Base-by-base conservation (phyloP, 2,888 invertebrate genomes). In the Hirudinaria manillensis region DNA sequence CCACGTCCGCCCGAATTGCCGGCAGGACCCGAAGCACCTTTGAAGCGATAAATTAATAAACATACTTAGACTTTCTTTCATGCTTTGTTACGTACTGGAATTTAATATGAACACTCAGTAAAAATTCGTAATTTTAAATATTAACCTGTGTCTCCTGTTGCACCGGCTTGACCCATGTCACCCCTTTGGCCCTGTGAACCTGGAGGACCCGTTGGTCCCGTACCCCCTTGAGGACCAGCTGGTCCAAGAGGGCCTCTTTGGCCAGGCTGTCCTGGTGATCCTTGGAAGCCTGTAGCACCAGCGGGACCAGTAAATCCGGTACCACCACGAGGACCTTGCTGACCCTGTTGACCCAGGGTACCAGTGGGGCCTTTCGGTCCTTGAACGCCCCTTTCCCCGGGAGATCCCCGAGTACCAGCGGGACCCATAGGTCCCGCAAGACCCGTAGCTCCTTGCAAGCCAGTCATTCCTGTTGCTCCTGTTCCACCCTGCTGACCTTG, bases 321-420 rank as follows among this genome's bases (percentile, higher is more conserved):
- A 10, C 78, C 55, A 45, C 80, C 81, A 67, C 77, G 72, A 24
- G 71, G 81, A 38, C 93, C 93, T 13, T 89, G 89, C 24, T 75
- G 75, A 6, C 80, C 80, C n/a, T 74, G 78, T 66, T 80, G 79
- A 55, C 77, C 77, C 2, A 72, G 82, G 70, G 32, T 45, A 29
- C 80, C 80, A 45, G 70, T 10, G 19, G 67, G 27, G 27, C 80
- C 80, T 38, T 61, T 67, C n/a, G 56, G 29, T 27, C 79, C 79
- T 29, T 70, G 27, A 65, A 65, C 36, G 16, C 68, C 68, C 32
- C 36, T 68, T 7, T 2, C n/a, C 6, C 68, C 68, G n/a, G 29
- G 68, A 68, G 32, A 19, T 10, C 73, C 73, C 36, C 38, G 55
- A 27, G 29, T 55, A 72, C 72, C 78, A 70, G 32, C 21, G 36